phyloP scores from a whole-genome alignment of 92 coral and sea anemone species.

The Isaurus tuberculatus region DNA sequence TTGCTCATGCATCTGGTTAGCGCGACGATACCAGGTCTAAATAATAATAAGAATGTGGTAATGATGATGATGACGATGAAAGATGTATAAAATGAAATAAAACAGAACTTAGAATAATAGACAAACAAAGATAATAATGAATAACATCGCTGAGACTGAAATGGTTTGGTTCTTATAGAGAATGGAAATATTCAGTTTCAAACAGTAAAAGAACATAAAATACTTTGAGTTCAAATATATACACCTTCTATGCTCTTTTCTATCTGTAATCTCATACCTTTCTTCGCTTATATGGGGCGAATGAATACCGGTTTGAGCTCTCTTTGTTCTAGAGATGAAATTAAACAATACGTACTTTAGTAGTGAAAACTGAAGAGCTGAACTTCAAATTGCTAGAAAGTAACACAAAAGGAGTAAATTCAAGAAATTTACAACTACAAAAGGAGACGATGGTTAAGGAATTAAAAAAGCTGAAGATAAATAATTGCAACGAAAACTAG shows the following conservation, averaged over 20 bases:
- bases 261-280: slow-evolving; percentile 6
- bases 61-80: slow-evolving; percentile 7
- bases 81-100: slow-evolving; percentile 5
- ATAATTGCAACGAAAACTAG: slow-evolving; percentile 12
- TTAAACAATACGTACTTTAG: slow-evolving; percentile 3
- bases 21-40: slow-evolving; percentile 16
- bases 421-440: slow-evolving; percentile 12
- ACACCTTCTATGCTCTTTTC: slow-evolving; percentile 14
- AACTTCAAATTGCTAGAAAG: slow-evolving; percentile 8
- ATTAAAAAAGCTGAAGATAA: slow-evolving; percentile 8
- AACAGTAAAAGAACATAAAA: slow-evolving; percentile 8
- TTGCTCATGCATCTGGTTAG: slow-evolving; percentile 11
- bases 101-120: slow-evolving; percentile 8
- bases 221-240: slow-evolving; percentile 4
- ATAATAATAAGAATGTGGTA: slow-evolving; percentile 3
- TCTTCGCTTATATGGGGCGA: slow-evolving; percentile 1
- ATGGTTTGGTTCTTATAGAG: slow-evolving; percentile 10
- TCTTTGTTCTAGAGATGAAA: slow-evolving; percentile 12
- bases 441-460: slow-evolving; percentile 8
- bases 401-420: slow-evolving; percentile 8
- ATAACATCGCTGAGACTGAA: slow-evolving; percentile 11
- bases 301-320: slow-evolving; percentile 12
- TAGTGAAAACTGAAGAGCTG: slow-evolving; percentile 13
- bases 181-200: not conserved
- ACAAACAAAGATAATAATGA: slow-evolving; percentile 8